phyloP scores from a whole-genome alignment of 64 coral and sea anemone species.

The Orbicella faveolata region DNA sequence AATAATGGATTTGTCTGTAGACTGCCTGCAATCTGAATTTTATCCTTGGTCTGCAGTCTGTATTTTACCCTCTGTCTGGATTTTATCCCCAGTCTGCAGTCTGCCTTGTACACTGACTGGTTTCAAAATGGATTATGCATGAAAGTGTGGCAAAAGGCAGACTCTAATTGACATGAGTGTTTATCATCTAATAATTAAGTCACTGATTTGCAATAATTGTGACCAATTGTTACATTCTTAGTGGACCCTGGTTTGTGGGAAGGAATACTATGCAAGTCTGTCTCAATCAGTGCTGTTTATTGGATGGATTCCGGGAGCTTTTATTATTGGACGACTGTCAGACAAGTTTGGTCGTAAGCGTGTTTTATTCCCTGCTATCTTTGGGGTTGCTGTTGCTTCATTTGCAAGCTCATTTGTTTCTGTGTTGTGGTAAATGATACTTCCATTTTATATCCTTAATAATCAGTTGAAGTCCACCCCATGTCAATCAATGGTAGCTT shows the following conservation, averaged over 20 bases:
- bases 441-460: no score
- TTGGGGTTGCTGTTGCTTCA: conserved; percentile 62
- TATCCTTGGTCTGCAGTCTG: no score
- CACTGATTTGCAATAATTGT: not conserved
- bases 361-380: conserved; percentile 70
- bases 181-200: not conserved
- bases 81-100: no score
- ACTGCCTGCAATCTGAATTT: no score
- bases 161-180: no score
- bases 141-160: no score
- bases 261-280: conserved; percentile 70
- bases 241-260: conserved; percentile 91
- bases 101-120: no score
- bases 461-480: no score
- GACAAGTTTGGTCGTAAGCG: conserved; percentile 92
- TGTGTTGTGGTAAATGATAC: conserved; percentile 57
- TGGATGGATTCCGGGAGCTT: conserved; percentile 88
- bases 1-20: no score
- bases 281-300: conserved; percentile 83
- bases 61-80: no score
- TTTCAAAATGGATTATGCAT: no score
- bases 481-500: no score
- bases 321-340: conserved; percentile 80
- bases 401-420: conserved; percentile 77
- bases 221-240: conserved; percentile 3